Evolutionary conservation across 2,113 vertebrate species (phyloP).

Genomic region (Gasterosteus nipponicus): DNA sequence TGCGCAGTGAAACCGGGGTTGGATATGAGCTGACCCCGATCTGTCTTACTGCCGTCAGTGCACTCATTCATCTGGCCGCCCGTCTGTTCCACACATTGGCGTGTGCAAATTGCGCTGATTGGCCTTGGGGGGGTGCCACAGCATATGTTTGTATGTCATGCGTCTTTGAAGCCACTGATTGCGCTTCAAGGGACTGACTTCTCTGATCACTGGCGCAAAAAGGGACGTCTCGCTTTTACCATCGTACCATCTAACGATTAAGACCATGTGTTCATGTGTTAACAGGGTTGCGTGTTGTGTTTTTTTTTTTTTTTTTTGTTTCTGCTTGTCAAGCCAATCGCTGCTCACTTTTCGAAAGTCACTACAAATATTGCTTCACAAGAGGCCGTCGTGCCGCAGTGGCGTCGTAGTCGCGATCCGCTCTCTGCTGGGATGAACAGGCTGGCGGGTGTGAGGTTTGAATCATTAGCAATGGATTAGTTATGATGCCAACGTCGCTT

Average conservation of each 20-base stretch:
- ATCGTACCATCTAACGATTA: neutral
- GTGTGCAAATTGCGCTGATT: constrained; percentile 39
- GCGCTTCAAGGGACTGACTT: constrained; percentile 10
- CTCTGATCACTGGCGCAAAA: neutral
- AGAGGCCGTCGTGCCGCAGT: neutral
- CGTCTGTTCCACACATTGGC: constrained; percentile 44
- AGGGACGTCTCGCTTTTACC: neutral
- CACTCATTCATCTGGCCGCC: constrained; percentile 40
- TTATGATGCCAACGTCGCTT: neutral
- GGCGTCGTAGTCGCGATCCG: neutral
- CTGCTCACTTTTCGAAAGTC: neutral
- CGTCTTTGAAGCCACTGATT: constrained; percentile 41
- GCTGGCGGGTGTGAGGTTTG: neutral
- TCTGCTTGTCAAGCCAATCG: neutral
- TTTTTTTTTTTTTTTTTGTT: neutral
- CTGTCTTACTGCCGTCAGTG: constrained; percentile 17
- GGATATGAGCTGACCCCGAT: constrained; percentile 27
- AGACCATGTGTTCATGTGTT: neutral
- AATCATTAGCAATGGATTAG: neutral
- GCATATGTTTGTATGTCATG: constrained; percentile 54
- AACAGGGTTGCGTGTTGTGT: too few species aligned
- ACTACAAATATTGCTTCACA: constrained; percentile 18
- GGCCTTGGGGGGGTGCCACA: constrained; percentile 33
- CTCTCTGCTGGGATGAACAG: neutral
- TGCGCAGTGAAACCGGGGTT: neutral